phyloP scores from a whole-genome alignment of 2,888 invertebrate species.

The Ichneumoninae sp. region DNA sequence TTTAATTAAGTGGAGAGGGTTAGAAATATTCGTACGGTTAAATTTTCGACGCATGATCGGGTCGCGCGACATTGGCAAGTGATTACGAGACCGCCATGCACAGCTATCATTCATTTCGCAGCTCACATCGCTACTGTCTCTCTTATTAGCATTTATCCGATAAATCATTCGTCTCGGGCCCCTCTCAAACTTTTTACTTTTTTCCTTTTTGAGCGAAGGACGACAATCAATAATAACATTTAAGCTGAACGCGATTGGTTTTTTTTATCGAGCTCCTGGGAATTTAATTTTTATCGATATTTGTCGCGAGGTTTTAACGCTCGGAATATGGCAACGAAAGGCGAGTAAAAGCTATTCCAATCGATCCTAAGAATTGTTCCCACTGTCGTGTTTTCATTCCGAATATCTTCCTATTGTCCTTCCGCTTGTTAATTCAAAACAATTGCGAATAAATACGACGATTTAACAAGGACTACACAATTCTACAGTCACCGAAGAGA shows the following conservation, averaged over 20 bases:
- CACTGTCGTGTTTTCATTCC: constrained; percentile 13
- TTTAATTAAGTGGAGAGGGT: constrained; percentile 22
- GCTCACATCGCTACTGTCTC: constrained; percentile 2
- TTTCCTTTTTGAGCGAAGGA: constrained; percentile 60
- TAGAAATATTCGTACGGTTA: constrained; percentile 40
- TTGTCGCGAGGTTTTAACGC: constrained; percentile 22
- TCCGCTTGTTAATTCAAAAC: constrained; percentile 26
- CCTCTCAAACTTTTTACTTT: neutral
- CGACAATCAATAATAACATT: constrained; percentile 37
- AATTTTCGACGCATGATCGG: constrained; percentile 26
- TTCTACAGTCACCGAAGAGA: constrained; percentile 41
- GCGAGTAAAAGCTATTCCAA: constrained; percentile 13
- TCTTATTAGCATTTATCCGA: constrained; percentile 32
- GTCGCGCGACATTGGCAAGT: constrained; percentile 49
- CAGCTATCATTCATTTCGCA: constrained; percentile 24
- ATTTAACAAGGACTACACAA: constrained; percentile 34
- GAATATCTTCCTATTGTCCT: neutral
- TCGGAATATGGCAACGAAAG: constrained; percentile 59
- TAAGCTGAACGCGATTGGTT: constrained; percentile 4
- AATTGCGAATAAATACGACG: constrained; percentile 53
- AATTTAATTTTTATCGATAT: constrained; percentile 11
- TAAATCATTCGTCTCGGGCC: constrained; percentile 16
- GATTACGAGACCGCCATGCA: constrained; percentile 27
- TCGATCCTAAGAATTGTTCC: constrained; percentile 28
- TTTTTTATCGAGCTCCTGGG: neutral